phyloP scores from a whole-genome alignment of 23 tunicate species.

The Ascidia mentula region DNA sequence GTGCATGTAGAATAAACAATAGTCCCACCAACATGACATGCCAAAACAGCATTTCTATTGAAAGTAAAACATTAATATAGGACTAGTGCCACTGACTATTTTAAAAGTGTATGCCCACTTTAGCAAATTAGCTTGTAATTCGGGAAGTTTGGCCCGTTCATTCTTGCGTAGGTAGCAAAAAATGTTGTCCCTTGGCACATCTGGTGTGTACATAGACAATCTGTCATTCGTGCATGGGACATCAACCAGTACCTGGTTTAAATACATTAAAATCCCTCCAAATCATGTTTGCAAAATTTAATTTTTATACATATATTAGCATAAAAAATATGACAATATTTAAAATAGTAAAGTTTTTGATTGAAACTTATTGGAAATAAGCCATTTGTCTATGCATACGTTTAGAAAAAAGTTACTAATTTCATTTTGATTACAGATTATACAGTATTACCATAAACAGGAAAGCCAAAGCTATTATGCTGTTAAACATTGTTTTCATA shows the following conservation, averaged over 20 bases:
- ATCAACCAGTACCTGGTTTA: slow-evolving; percentile 68
- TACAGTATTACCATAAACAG: too few relatives aligned
- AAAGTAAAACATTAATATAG: background rate
- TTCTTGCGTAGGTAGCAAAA: slow-evolving; percentile 60
- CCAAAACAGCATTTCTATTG: slow-evolving; percentile 63
- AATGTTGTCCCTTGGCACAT: slow-evolving; percentile 38
- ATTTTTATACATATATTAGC: too few relatives aligned
- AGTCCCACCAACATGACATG: slow-evolving; percentile 68
- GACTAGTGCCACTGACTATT: background rate
- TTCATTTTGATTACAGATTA: too few relatives aligned
- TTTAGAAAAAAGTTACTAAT: too few relatives aligned
- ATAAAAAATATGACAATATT: too few relatives aligned
- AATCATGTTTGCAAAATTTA: too few relatives aligned
- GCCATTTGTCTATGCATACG: too few relatives aligned
- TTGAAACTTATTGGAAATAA: too few relatives aligned
- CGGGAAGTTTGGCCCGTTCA: slow-evolving; percentile 60
- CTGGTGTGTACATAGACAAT: slow-evolving; percentile 45
- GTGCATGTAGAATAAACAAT: slow-evolving; percentile 84
- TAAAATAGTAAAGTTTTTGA: too few relatives aligned
- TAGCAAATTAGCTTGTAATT: slow-evolving; percentile 47
- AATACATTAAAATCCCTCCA: background rate
- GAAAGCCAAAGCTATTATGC: too few relatives aligned
- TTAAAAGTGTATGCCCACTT: slow-evolving; percentile 19
- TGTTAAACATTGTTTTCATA: too few relatives aligned
- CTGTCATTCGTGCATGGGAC: slow-evolving; percentile 82